Evolutionary conservation across 1,140 invertebrate genomes (phyloP).

Genomic region (Drosophila mauritiana): DNA sequence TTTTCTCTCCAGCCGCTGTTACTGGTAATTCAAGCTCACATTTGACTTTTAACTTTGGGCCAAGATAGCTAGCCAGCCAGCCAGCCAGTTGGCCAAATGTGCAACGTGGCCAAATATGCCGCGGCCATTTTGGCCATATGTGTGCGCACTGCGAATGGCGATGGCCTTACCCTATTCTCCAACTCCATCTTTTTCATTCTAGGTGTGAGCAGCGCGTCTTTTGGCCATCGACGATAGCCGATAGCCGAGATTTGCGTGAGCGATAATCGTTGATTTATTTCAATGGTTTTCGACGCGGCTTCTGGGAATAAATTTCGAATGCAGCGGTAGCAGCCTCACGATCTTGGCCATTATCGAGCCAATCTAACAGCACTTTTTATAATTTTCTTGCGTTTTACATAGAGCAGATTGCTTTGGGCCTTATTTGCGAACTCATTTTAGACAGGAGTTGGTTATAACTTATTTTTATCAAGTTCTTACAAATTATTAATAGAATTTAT

Average conservation of each 20-base stretch:
- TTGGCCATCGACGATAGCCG: constrained; percentile 35
- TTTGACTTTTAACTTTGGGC: constrained; percentile 81
- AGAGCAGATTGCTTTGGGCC: too few relatives aligned
- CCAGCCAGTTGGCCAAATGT: constrained; percentile 44
- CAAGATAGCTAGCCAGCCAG: constrained; percentile 37
- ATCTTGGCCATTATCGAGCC: constrained; percentile 4
- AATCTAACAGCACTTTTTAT: constrained; percentile 4
- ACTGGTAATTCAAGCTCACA: constrained; percentile 78
- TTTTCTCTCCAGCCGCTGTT: constrained; percentile 55
- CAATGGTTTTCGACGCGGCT: constrained; percentile 12
- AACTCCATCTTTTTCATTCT: constrained; percentile 40
- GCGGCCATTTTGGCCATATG: constrained; percentile 69
- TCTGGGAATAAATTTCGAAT: constrained; percentile 19
- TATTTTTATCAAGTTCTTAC: too few relatives aligned
- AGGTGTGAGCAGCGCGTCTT: constrained; percentile 51
- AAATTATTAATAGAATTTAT: too few relatives aligned
- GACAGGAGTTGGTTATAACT: too few relatives aligned
- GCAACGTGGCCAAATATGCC: constrained; percentile 70
- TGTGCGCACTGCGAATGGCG: constrained; percentile 40
- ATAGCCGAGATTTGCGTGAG: constrained; percentile 38
- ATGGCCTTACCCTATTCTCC: constrained; percentile 58
- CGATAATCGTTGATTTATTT: constrained; percentile 57
- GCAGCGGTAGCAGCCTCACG: constrained; percentile 1
- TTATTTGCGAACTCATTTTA: not conserved
- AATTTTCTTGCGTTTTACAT: not conserved